Evolutionary conservation across 2,113 vertebrate species (phyloP).

Genomic region (Caloenas nicobarica): DNA sequence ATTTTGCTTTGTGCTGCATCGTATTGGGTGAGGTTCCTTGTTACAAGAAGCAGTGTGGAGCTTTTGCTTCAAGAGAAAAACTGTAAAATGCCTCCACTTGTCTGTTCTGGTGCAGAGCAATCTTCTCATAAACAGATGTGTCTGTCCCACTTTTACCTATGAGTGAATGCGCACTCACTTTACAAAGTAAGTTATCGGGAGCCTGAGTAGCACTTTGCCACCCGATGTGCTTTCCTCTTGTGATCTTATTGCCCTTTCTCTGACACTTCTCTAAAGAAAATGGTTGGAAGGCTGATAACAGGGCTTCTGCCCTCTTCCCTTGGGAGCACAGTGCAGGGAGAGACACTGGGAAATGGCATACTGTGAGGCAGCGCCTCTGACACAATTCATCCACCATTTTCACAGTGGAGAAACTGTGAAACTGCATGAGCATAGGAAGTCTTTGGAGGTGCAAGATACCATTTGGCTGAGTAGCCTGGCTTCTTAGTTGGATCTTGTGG

Average conservation of each 20-base stretch:
- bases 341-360: not conserved
- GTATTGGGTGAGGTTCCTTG: not conserved
- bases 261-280: not conserved
- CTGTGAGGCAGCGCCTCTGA: not conserved
- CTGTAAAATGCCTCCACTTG: not conserved
- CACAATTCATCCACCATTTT: not conserved
- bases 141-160: not conserved
- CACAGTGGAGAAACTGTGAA: not conserved
- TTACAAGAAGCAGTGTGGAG: not conserved
- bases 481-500: not conserved
- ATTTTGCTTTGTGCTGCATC: not conserved
- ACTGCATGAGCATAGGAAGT: not conserved
- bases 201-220: not conserved
- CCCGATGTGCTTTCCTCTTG: not conserved
- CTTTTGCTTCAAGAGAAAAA: not conserved
- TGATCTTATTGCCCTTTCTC: not conserved
- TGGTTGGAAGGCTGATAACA: not conserved
- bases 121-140: not conserved
- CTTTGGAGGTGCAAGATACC: not conserved
- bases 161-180: not conserved
- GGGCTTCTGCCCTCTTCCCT: not conserved
- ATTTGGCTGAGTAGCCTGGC: not conserved
- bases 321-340: not conserved
- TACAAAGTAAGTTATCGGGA: not conserved
- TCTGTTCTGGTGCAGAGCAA: not conserved